phyloP scores from a whole-genome alignment of 2,888 invertebrate species.

The Hydraecia micacea region DNA sequence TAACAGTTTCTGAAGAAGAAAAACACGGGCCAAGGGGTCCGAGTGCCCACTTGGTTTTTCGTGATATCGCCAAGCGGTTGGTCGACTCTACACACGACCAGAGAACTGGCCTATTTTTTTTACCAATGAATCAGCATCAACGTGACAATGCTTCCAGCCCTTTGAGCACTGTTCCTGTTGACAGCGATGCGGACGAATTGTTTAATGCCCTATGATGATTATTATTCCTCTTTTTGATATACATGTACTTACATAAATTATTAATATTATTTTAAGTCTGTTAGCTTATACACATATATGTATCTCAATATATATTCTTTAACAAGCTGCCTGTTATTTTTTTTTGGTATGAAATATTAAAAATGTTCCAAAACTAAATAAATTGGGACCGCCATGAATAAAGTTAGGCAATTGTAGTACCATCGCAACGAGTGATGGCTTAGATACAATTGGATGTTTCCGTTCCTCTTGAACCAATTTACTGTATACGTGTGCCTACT shows the following conservation, averaged over 20 bases:
- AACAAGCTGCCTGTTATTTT: no score
- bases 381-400: conserved; percentile 37
- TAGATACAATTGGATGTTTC: conserved; percentile 85
- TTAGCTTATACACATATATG: neutral
- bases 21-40: neutral
- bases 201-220: neutral
- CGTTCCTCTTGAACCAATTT: conserved; percentile 82
- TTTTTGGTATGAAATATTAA: neutral
- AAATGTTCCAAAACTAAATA: conserved; percentile 7
- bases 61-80: neutral
- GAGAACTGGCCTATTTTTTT: neutral
- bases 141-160: neutral
- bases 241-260: neutral
- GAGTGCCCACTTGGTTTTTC: neutral
- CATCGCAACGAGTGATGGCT: conserved; percentile 69
- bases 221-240: neutral
- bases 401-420: conserved; percentile 52
- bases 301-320: neutral
- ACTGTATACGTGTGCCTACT: conserved; percentile 68
- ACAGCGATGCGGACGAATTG: no score
- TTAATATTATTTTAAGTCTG: neutral
- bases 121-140: neutral
- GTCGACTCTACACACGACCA: neutral
- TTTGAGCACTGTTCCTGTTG: neutral
- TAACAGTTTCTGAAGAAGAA: neutral